Evolutionary conservation across 2,113 vertebrate species (phyloP).

Genomic region (Eidolon helvum): DNA sequence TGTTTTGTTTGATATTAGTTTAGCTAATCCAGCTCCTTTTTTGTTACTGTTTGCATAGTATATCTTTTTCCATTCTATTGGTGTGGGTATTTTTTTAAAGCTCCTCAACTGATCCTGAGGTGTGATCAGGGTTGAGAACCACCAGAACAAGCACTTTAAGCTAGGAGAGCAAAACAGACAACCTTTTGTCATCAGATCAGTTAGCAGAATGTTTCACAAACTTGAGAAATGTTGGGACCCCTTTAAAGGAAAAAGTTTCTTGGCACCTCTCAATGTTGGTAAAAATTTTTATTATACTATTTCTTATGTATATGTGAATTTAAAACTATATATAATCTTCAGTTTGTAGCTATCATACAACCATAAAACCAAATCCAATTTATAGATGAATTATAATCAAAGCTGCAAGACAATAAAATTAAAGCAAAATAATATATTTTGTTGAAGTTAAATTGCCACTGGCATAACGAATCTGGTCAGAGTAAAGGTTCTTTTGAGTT

Average conservation of each 20-base stretch:
- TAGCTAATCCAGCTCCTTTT: no score
- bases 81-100: background rate
- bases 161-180: background rate
- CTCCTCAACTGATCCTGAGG: background rate
- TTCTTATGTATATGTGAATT: background rate
- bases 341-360: background rate
- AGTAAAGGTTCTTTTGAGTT: background rate
- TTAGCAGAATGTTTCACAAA: background rate
- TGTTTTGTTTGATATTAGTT: background rate
- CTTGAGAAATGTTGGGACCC: background rate
- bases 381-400: background rate
- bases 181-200: background rate
- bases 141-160: background rate
- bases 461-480: background rate
- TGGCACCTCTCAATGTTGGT: background rate
- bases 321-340: background rate
- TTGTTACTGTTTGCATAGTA: background rate
- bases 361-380: background rate
- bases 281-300: background rate
- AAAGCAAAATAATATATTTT: background rate
- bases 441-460: background rate
- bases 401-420: background rate
- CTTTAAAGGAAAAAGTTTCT: background rate
- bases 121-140: background rate
- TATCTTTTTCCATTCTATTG: background rate